Evolutionary conservation across 1,140 invertebrate species (phyloP), one percentile per base, ranked within the genome.

Genomic region (Drosophila littoralis): DNA sequence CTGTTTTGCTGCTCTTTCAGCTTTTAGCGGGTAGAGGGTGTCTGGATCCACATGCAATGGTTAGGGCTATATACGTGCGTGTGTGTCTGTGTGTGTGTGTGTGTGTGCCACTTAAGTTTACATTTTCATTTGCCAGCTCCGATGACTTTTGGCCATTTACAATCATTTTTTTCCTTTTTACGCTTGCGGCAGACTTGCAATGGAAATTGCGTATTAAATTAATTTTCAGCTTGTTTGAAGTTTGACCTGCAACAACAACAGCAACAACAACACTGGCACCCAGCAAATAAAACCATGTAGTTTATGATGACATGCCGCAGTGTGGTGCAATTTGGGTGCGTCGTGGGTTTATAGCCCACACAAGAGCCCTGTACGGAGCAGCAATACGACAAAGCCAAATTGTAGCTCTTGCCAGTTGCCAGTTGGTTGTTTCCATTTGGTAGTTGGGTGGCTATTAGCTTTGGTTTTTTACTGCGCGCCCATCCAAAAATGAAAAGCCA

Each of bases 161-260:
- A 89, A 88, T 83, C 76, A 89, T 83, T 88, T 85, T 88, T 72
- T 63, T 50, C 54, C 45, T 50, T 42, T 64, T 51, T 43, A 46
- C 8, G 55, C 55, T 65, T 50, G 65, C 69, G 68, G 67, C 50
- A 66, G 63, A 59, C 60, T 71, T 66, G 74, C 68, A 76, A 76
- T 77, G 73, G 67, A 89, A 88, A 88, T 73, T 71, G 85, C 80
- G 77, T 75, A 89, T 89, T 89, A 88, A 88, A 88, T 88, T 88
- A 88, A 88, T 88, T 88, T 88, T 84, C 74, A 88, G 77, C 80
- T 89, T 89, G 80, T 84, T 88, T 88, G 80, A 89, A 83, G 84
- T 84, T 78, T 81, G 84, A 85, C 85, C 79, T 72, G 40, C 73
- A 67, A 33, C 45, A 60, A 45, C 60, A 75, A n/a, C 57, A 52